Base-by-base conservation (phyloP, 2,888 invertebrate genomes). In the Ditula angustiorana region DNA sequence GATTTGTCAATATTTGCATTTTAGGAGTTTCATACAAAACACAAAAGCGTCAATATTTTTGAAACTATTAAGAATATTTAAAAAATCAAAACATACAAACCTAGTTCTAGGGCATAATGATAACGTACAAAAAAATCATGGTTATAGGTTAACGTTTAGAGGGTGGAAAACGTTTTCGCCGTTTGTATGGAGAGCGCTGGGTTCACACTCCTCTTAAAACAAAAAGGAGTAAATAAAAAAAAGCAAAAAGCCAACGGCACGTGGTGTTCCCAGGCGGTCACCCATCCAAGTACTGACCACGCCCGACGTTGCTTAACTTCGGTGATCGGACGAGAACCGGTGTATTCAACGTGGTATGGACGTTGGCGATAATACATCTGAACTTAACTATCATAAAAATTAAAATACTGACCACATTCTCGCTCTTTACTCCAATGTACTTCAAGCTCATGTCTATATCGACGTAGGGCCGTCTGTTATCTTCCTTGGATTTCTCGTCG, bases 391-490 rank as follows among this genome's bases (percentile, higher is more conserved):
- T 50, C 7, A 33, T 1, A 11, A 33, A 30, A n/a, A 4, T n/a
- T n/a, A 16, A 7, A 28, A 8, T 23, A 37, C 47, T 49, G 3
- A 66, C 60, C 37, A 26, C 11, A 16, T 23, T 33, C 11, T 62
- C 53, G 10, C 5, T 44, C 50, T 80, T 80, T 0, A 71, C 49
- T 0, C 85, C 88, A 0, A 87, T 46, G 67, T 90, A 93, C 68
- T 88, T 87, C 8, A 94, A 71, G 66, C 85, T 88, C 74, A 94
- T 81, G 73, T 94, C 92, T 0, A 94, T 79, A 67, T 94, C 93
- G 26, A 94, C 81, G 47, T 82, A 93, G 0, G 94, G 87, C 13
- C 90, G 82, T 8, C 85, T 71, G 0, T 69, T 67, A 0, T 68
- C 74, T 1, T 68, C 71, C 2, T 53, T 61, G 2, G 60, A 46